Evolutionary conservation across 2,888 invertebrate species (phyloP).

Genomic region (Ennomos quercinarius): DNA sequence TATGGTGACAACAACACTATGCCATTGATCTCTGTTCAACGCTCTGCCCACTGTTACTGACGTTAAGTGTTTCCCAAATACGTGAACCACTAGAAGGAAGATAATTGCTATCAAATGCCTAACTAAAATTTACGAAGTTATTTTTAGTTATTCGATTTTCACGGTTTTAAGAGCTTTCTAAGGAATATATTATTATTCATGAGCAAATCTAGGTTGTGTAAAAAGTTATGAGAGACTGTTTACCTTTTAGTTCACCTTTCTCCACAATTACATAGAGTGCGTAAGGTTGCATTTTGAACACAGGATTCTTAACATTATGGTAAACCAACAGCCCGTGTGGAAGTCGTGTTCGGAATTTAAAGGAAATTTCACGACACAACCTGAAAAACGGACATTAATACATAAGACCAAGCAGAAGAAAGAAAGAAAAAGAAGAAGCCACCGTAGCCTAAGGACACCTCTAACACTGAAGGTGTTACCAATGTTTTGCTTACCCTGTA

Average conservation of each 20-base stretch:
- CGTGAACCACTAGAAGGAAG: conserved; percentile 89
- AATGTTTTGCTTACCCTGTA: no score
- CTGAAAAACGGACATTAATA: no score
- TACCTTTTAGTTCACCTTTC: conserved; percentile 93
- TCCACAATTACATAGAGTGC: conserved; percentile 96
- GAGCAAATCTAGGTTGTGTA: no score
- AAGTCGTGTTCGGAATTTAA: conserved; percentile 94
- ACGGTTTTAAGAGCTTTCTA: no score
- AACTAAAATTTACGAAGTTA: neutral
- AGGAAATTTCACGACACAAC: conserved; percentile 94
- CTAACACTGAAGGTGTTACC: no score
- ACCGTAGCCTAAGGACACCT: no score
- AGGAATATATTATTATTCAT: no score
- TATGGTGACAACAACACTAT: conserved; percentile 93
- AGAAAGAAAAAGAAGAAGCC: no score
- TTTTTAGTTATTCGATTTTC: no score
- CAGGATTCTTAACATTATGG: conserved; percentile 95
- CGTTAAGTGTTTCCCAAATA: conserved; percentile 94
- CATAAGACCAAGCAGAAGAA: no score
- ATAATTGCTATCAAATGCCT: conserved; percentile 7
- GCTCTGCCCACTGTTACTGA: conserved; percentile 94
- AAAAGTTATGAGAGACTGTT: conserved; percentile 5
- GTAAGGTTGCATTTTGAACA: conserved; percentile 93
- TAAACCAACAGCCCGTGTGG: conserved; percentile 95
- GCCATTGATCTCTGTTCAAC: conserved; percentile 95